These are phyloP conservation scores for Alaudala cheleensis DNA, from an alignment of 2,113 vertebrate genomes.

Conservation along the genomic window DNA sequence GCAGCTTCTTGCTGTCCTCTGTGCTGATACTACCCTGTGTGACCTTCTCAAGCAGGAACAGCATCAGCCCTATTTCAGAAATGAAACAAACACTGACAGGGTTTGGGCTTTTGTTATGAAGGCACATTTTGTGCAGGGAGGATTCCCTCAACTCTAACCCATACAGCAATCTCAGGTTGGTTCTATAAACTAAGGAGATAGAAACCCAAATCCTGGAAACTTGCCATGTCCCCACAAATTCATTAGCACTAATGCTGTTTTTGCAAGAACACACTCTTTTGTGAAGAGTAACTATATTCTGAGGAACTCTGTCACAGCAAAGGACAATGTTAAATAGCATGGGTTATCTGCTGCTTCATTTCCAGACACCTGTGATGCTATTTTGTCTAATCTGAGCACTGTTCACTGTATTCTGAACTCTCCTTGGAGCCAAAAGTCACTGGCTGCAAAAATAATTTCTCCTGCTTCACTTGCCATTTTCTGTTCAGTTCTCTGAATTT, in stretches of 20 bases:
- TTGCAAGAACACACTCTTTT: background rate
- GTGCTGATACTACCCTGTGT: too few relatives aligned
- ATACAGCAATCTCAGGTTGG: background rate
- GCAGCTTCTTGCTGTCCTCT: background rate
- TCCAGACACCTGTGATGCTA: background rate
- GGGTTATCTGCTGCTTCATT: background rate
- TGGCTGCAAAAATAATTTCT: background rate
- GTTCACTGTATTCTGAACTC: background rate
- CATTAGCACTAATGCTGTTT: background rate
- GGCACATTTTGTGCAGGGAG: background rate
- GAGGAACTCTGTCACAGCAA: background rate
- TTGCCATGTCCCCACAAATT: background rate
- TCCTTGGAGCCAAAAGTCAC: background rate
- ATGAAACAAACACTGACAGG: background rate
- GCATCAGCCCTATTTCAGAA: background rate
- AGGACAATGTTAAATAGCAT: background rate
- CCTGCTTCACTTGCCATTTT: background rate
- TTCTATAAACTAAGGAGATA: background rate
- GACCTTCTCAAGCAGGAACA: background rate
- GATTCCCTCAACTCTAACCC: background rate
- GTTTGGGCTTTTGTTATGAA: background rate
- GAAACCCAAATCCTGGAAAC: background rate
- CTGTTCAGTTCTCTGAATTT: background rate
- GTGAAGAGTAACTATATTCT: fast-evolving
- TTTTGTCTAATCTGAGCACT: background rate